Percentiles rank a stretch among this genome's conserved stretches.
Evolutionary conservation across 2,113 vertebrate species (phyloP).

Genomic region (Tautogolabrus adspersus): DNA sequence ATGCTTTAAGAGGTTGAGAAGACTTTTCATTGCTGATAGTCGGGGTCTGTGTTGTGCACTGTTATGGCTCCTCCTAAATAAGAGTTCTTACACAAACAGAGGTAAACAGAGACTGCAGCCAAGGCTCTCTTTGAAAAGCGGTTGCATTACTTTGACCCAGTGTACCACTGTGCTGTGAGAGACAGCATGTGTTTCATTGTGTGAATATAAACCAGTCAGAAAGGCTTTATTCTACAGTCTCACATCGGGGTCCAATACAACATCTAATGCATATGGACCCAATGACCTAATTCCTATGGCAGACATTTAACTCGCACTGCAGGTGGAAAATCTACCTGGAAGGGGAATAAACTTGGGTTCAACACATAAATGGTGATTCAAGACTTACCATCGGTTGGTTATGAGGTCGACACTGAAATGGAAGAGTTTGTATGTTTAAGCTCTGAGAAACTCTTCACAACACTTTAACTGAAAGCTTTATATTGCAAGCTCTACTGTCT

Average conservation of each 20-base stretch:
- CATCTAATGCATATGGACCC: background rate
- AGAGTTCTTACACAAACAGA: constrained; percentile 27
- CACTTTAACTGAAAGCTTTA: too few relatives aligned
- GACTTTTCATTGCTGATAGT: constrained; percentile 26
- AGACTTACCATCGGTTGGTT: too few relatives aligned
- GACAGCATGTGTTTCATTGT: constrained; percentile 7
- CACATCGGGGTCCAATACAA: constrained; percentile 5
- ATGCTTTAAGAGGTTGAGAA: constrained; percentile 33
- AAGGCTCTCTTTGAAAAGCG: constrained; percentile 13
- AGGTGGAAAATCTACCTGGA: background rate
- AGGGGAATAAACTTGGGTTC: background rate
- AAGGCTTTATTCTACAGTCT: constrained; percentile 15
- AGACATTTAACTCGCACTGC: background rate
- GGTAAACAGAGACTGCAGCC: constrained; percentile 36
- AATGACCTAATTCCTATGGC: constrained; percentile 15
- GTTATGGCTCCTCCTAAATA: constrained; percentile 29
- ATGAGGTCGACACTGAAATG: too few relatives aligned
- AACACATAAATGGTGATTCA: too few relatives aligned
- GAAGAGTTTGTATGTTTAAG: too few relatives aligned
- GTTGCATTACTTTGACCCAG: constrained; percentile 35
- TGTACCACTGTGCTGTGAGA: background rate
- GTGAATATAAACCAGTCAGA: constrained; percentile 4
- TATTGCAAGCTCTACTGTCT: too few relatives aligned
- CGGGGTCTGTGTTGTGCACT: constrained; percentile 14
- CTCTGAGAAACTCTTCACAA: too few relatives aligned